A percentile compares a stretch with the other conserved stretches of the same genome.
These are phyloP conservation scores for Episyrphus balteatus DNA, from an alignment of 1,140 invertebrate species.

Conservation along the genomic window DNA sequence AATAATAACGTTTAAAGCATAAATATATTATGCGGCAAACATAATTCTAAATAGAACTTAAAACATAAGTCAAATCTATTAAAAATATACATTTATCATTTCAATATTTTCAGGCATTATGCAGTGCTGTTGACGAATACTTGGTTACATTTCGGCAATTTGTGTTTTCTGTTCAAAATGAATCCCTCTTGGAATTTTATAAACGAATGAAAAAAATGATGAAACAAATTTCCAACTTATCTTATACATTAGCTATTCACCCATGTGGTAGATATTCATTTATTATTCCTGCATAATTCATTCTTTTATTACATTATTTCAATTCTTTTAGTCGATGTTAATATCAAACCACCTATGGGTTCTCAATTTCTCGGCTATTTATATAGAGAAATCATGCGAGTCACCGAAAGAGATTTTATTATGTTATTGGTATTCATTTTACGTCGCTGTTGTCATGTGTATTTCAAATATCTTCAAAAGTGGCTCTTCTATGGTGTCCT, in stretches of 20 bases:
- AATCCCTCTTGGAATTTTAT: slow-evolving; percentile 5
- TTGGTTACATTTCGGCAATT: slow-evolving; percentile 1
- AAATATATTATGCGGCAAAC: too few relatives aligned
- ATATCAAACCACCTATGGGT: slow-evolving; percentile 8
- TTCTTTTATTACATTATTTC: neutral
- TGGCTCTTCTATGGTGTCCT: slow-evolving; percentile 28
- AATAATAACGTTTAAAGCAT: too few relatives aligned
- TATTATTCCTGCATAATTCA: neutral
- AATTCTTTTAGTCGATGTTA: slow-evolving; percentile 4
- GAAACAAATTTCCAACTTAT: slow-evolving; percentile 5
- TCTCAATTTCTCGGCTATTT: slow-evolving; percentile 21
- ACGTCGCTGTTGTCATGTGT: slow-evolving; percentile 21
- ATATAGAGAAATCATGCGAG: slow-evolving; percentile 17
- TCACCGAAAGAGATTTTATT: slow-evolving; percentile 15
- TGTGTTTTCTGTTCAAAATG: slow-evolving; percentile 7
- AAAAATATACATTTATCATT: too few relatives aligned
- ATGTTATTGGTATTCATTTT: slow-evolving; percentile 23
- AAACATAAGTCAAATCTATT: too few relatives aligned
- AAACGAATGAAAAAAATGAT: slow-evolving; percentile 13
- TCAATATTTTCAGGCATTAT: neutral
- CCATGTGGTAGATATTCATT: slow-evolving; percentile 4
- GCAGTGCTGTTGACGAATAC: slow-evolving; percentile 7
- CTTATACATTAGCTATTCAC: slow-evolving; percentile 12
- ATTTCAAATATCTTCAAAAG: slow-evolving; percentile 24
- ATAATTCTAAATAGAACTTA: too few relatives aligned